Percentiles rank a stretch among this genome's conserved stretches.
phyloP scores from a whole-genome alignment of 2,888 invertebrate species.

The Nymphalis polychloros region DNA sequence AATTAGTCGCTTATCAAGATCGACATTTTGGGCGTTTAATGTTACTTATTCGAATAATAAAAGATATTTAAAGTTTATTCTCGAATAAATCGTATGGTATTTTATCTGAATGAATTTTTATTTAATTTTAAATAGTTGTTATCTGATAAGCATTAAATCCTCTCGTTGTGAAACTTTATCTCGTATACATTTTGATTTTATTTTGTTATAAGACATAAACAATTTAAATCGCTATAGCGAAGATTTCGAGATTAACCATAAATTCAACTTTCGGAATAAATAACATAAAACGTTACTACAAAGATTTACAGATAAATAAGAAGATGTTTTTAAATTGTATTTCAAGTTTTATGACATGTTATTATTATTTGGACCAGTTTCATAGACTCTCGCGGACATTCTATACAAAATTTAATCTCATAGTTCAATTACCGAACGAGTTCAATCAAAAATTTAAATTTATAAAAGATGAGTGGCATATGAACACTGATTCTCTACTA shows the following conservation, averaged over 20 bases:
- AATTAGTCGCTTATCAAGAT: conserved; percentile 51
- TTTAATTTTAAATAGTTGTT: conserved; percentile 21
- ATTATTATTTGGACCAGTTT: too few relatives aligned
- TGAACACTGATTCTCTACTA: conserved; percentile 32
- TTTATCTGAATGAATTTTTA: conserved; percentile 28
- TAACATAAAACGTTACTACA: too few relatives aligned
- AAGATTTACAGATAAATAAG: too few relatives aligned
- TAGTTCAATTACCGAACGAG: conserved; percentile 1
- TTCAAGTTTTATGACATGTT: neutral
- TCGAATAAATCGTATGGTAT: conserved; percentile 24
- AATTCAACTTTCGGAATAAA: neutral
- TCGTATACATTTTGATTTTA: neutral
- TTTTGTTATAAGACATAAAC: neutral
- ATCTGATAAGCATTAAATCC: conserved; percentile 47
- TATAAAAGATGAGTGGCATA: conserved; percentile 28
- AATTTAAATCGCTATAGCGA: neutral
- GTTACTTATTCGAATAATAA: conserved; percentile 37
- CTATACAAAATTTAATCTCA: neutral
- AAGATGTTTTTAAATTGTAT: neutral
- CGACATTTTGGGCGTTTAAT: conserved; percentile 34
- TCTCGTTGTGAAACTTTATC: conserved; percentile 10
- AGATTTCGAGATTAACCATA: conserved; percentile 7
- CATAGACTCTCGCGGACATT: neutral
- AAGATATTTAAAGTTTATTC: conserved; percentile 33
- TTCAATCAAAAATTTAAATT: conserved; percentile 22